Evolutionary conservation across 2,797 vertebrate species (phyloP).

Genomic region (Petrocephalus schoutedeni): DNA sequence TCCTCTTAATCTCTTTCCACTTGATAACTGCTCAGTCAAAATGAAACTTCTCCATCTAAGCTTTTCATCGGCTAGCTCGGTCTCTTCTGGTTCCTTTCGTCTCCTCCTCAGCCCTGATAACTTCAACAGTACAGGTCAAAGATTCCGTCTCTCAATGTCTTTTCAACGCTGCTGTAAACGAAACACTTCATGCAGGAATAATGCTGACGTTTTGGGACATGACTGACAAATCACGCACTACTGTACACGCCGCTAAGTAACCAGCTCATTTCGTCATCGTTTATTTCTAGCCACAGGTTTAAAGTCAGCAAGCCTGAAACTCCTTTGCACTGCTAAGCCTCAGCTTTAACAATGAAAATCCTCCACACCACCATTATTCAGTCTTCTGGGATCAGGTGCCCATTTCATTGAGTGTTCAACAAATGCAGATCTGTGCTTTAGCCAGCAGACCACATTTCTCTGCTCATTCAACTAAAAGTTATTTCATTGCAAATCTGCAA

Average conservation of each 20-base stretch:
- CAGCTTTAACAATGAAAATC: background rate
- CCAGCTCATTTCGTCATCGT: background rate
- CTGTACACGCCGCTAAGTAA: background rate
- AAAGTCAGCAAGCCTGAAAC: background rate
- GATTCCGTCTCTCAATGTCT: background rate
- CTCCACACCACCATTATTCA: background rate
- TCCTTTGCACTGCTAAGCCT: background rate
- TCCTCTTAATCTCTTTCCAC: background rate
- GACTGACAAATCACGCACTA: background rate
- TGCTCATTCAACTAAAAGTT: background rate
- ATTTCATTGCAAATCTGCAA: background rate
- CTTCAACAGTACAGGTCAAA: background rate
- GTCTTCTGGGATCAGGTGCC: background rate
- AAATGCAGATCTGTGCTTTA: background rate
- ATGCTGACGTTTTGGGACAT: background rate
- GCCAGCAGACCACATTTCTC: background rate
- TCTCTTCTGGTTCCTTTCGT: background rate
- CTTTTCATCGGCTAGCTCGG: background rate
- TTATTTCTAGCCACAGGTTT: background rate
- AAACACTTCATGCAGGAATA: background rate
- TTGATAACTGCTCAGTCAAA: background rate
- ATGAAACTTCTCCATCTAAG: background rate
- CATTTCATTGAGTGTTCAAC: background rate
- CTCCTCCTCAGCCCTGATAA: background rate
- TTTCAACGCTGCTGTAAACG: background rate